These are phyloP conservation scores for Hypomesus transpacificus DNA, from an alignment of 2,113 vertebrate genomes.

Conservation along the genomic window DNA sequence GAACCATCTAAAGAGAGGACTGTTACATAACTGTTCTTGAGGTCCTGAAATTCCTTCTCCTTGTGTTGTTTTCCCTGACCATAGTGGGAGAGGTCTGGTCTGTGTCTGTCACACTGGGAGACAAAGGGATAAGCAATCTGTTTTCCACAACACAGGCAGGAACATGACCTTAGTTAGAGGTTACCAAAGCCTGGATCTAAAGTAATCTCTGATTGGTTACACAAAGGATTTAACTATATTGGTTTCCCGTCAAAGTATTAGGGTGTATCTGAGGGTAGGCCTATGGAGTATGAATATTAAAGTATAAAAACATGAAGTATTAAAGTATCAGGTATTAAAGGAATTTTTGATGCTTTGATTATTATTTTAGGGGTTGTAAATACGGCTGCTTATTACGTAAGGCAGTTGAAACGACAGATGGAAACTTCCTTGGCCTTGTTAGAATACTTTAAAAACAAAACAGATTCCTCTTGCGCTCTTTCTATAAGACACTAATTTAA, in stretches of 20 bases:
- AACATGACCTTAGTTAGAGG: conserved; percentile 4
- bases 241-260: background rate
- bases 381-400: too few species aligned
- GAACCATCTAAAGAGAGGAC: background rate
- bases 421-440: background rate
- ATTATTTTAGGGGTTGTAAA: too few species aligned
- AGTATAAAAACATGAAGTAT: too few species aligned
- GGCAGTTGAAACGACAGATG: too few species aligned
- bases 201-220: background rate
- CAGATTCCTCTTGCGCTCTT: too few species aligned
- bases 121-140: conserved; percentile 13
- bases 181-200: too few species aligned
- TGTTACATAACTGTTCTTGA: conserved; percentile 43
- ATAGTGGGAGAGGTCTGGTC: conserved; percentile 10
- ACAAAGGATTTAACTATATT: background rate
- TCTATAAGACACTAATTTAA: too few species aligned
- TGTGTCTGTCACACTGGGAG: conserved; percentile 13
- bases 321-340: too few species aligned
- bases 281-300: too few species aligned
- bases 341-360: too few species aligned
- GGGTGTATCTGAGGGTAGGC: too few species aligned
- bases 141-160: conserved; percentile 23
- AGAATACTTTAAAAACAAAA: background rate
- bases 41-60: conserved; percentile 10
- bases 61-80: conserved; percentile 25